phyloP scores from a whole-genome alignment of 2,113 vertebrate genomes.

The Oreochromis niloticus region DNA sequence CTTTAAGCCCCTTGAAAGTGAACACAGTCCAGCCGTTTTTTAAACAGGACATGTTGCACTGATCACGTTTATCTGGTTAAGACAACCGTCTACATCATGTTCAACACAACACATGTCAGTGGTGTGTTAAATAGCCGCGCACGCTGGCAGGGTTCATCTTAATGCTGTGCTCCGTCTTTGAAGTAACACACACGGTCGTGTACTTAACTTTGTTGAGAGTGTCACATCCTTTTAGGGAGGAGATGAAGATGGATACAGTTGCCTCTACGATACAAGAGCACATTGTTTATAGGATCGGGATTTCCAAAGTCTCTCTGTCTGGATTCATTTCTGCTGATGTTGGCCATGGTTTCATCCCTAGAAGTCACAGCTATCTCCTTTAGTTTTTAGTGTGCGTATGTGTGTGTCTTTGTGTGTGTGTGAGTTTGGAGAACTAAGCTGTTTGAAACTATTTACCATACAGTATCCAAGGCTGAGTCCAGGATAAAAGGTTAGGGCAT shows the following conservation, averaged over 20 bases:
- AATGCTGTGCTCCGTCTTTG: background rate
- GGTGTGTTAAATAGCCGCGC: background rate
- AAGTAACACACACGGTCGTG: background rate
- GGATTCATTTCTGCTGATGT: slow-evolving; percentile 9
- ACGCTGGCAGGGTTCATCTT: background rate
- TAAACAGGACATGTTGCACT: slow-evolving; percentile 22
- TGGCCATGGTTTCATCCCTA: background rate
- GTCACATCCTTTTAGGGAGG: slow-evolving; percentile 24
- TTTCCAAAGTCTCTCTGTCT: background rate
- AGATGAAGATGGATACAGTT: slow-evolving; percentile 17
- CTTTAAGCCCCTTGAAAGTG: background rate
- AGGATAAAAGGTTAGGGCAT: background rate
- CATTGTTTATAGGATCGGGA: slow-evolving; percentile 32
- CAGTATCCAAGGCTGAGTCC: background rate
- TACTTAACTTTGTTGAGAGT: slow-evolving; percentile 7
- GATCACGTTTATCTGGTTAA: background rate
- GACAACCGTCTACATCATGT: background rate
- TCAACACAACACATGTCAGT: background rate
- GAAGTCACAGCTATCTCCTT: background rate
- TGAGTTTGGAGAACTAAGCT: background rate
- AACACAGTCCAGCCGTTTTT: background rate
- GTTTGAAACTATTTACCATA: background rate
- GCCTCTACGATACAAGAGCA: background rate
- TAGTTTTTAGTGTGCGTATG: background rate
- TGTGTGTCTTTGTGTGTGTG: background rate